Conservation (phyloP, 2,797 vertebrate genomes). For the Coregonus ussuriensis region DNA sequence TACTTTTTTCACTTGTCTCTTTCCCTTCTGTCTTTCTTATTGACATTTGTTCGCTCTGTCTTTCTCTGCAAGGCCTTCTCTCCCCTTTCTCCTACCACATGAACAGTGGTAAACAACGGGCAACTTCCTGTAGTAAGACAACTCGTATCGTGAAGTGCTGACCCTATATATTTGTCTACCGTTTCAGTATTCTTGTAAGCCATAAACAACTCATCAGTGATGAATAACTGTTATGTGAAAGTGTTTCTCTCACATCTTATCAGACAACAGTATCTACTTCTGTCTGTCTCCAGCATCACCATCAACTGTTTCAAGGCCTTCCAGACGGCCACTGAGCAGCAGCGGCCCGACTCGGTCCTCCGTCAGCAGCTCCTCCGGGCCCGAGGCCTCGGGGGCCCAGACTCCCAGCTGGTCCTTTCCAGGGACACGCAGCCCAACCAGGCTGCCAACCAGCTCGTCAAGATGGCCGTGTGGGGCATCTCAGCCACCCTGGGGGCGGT, state of each 20-base stretch:
- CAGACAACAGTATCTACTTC: background rate
- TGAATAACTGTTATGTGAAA: background rate
- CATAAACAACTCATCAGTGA: background rate
- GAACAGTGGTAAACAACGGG: too few species aligned
- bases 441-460: conserved; percentile 72
- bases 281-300: conserved; percentile 58
- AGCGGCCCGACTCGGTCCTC: conserved; percentile 82
- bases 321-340: conserved; percentile 75
- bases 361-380: conserved; percentile 62
- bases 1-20: background rate
- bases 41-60: background rate
- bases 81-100: background rate
- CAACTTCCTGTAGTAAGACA: background rate
- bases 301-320: conserved; percentile 81
- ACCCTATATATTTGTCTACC: background rate
- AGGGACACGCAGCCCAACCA: conserved; percentile 20
- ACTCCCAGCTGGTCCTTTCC: conserved; percentile 37
- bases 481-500: conserved; percentile 82
- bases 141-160: background rate
- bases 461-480: conserved; percentile 84
- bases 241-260: background rate
- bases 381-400: conserved; percentile 21
- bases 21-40: background rate
- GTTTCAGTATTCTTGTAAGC: background rate
- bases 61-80: background rate